These are phyloP conservation scores for Promerops cafer DNA, from an alignment of 2,113 vertebrate species.

Conservation along the genomic window DNA sequence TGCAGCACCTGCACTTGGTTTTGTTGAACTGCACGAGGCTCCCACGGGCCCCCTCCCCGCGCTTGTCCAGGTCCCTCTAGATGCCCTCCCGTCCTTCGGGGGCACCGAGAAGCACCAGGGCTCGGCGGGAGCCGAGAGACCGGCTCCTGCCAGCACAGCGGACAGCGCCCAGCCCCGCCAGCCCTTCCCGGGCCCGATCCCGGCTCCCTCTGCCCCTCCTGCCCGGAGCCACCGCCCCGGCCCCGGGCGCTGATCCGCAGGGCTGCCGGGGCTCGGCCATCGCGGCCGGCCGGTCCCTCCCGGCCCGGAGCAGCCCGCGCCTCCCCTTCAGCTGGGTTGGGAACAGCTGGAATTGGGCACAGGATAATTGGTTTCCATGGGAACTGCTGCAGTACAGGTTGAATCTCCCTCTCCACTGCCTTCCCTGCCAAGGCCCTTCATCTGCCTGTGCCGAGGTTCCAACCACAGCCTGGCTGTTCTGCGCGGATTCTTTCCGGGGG, in stretches of 20 bases:
- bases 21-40: not conserved
- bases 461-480: conserved; percentile 7
- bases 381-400: conserved; percentile 73
- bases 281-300: not conserved
- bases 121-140: too few relatives aligned
- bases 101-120: not conserved
- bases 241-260: not conserved
- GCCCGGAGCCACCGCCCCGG: not conserved
- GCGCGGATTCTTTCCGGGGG: not conserved
- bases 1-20: not conserved
- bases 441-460: conserved; percentile 58
- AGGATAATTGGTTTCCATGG: conserved; percentile 77
- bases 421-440: conserved; percentile 64
- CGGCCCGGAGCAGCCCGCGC: conserved; percentile 21
- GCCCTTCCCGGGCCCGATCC: not conserved
- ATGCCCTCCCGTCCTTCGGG: not conserved
- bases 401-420: conserved; percentile 58
- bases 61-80: not conserved
- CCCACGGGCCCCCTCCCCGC: not conserved
- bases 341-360: conserved; percentile 75
- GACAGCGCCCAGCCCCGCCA: not conserved
- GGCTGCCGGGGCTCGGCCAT: not conserved
- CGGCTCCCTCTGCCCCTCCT: not conserved
- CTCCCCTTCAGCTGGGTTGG: conserved; percentile 40
- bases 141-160: not conserved